A percentile compares a stretch with the other conserved stretches of the same genome.
Conservation (phyloP, 2,888 invertebrate genomes). For the Lasioglossum leucozonium region DNA sequence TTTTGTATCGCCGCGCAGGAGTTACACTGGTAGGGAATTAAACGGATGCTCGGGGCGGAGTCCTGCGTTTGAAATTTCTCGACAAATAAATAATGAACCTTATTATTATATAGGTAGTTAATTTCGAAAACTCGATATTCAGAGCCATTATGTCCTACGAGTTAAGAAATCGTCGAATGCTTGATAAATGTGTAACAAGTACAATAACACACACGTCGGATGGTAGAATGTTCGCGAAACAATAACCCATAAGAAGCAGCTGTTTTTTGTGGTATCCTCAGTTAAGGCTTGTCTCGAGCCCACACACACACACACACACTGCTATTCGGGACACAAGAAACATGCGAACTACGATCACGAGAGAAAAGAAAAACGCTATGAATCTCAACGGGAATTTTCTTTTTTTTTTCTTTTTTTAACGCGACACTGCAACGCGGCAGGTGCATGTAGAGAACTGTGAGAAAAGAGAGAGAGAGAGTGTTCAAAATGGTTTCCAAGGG, state of each 20-base stretch:
- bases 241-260: background rate
- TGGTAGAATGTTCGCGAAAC: slow-evolving; percentile 43
- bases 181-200: slow-evolving; percentile 56
- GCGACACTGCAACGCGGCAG: slow-evolving; percentile 1
- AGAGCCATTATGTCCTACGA: slow-evolving; percentile 60
- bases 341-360: slow-evolving; percentile 43
- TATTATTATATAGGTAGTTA: slow-evolving; percentile 70
- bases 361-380: slow-evolving; percentile 45
- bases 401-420: slow-evolving; percentile 49
- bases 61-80: slow-evolving; percentile 67
- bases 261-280: slow-evolving; percentile 42
- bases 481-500: slow-evolving; percentile 16
- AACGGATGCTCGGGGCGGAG: slow-evolving; percentile 48
- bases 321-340: slow-evolving; percentile 37
- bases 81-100: slow-evolving; percentile 62
- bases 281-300: slow-evolving; percentile 31
- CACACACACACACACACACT: background rate
- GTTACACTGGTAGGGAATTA: slow-evolving; percentile 46
- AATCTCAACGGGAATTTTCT: slow-evolving; percentile 53
- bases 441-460: background rate
- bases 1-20: slow-evolving; percentile 59
- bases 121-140: slow-evolving; percentile 64
- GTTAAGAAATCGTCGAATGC: slow-evolving; percentile 65
- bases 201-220: slow-evolving; percentile 47
- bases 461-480: background rate